Evolutionary conservation across 2,888 invertebrate genomes (phyloP), one percentile per base, ranked within the genome.

Genomic region (Nomada flava): DNA sequence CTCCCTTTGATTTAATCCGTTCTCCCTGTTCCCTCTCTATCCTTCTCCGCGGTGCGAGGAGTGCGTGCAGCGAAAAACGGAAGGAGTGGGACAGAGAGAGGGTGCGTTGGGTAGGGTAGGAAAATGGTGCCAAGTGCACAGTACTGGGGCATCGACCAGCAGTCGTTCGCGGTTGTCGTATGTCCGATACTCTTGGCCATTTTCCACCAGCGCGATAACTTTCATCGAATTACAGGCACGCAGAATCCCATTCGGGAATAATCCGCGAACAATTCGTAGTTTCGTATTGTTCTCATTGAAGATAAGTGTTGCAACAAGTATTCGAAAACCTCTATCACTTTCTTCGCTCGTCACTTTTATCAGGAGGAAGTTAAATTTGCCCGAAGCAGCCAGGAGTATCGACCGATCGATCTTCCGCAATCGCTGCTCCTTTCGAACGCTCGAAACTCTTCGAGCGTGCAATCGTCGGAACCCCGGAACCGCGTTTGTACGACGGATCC

Each of bases 121-220:
- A 88, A 91, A 91, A 91, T 91, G 90, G 91, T 91, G 91, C 91
- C 90, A 91, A 91, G 91, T 91, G 90, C 91, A 91, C 87, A 84
- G 84, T 86, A 90, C 88, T 91, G 89, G 91, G 91, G 90, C 91
- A 91, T 91, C 91, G 91, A 91, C 91, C 90, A 91, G 89, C 84
- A 79, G 77, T 83, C 78, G 76, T 76, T 76, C 76, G 76, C 65
- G 68, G 75, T 68, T 82, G 80, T 86, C 86, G 68, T 86, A 76
- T 81, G 81, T 83, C 85, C 85, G 80, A 86, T 86, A 86, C 79
- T 78, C 80, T 81, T 85, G 82, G 73, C 87, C 69, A 81, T 84
- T 87, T 85, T 85, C 82, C 84, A 79, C 52, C 13, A 20, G 9
- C 50, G 36, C 69, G 26, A 53, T 64, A 74, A 53, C 53, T 59